phyloP scores from a whole-genome alignment of 1,140 invertebrate species.

The Magallana angulata region DNA sequence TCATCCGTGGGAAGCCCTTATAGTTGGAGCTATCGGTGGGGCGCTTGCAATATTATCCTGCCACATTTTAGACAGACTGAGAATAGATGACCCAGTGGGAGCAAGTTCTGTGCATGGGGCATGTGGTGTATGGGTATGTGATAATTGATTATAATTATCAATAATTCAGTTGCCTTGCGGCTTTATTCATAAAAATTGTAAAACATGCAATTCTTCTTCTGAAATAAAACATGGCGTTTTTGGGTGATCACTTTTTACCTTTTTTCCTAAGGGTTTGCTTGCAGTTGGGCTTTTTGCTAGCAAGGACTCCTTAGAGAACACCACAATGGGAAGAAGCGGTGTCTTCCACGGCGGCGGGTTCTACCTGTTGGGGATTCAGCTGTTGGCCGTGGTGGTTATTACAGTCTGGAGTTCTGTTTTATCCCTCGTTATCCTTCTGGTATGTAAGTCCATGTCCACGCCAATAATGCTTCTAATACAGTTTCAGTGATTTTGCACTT shows the following conservation, averaged over 20 bases:
- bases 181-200: too few species aligned
- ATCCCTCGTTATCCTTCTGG: slow-evolving; percentile 62
- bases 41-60: slow-evolving; percentile 85
- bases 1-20: slow-evolving; percentile 90
- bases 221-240: too few species aligned
- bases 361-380: slow-evolving; percentile 64
- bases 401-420: slow-evolving; percentile 62
- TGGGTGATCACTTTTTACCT: not conserved
- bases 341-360: slow-evolving; percentile 84
- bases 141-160: not conserved
- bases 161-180: too few species aligned
- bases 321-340: slow-evolving; percentile 88
- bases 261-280: slow-evolving; percentile 85
- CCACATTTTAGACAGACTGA: slow-evolving; percentile 87
- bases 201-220: too few species aligned
- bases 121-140: slow-evolving; percentile 74
- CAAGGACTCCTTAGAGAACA: slow-evolving; percentile 86
- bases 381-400: slow-evolving; percentile 52
- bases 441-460: slow-evolving; percentile 9
- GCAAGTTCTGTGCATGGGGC: slow-evolving; percentile 91
- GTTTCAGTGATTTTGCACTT: not conserved
- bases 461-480: not conserved
- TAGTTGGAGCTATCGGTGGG: slow-evolving; percentile 90
- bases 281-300: slow-evolving; percentile 93
- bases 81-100: slow-evolving; percentile 95